Base-by-base conservation (phyloP, 1,140 invertebrate genomes). In the Caenorhabditis brenneri region DNA sequence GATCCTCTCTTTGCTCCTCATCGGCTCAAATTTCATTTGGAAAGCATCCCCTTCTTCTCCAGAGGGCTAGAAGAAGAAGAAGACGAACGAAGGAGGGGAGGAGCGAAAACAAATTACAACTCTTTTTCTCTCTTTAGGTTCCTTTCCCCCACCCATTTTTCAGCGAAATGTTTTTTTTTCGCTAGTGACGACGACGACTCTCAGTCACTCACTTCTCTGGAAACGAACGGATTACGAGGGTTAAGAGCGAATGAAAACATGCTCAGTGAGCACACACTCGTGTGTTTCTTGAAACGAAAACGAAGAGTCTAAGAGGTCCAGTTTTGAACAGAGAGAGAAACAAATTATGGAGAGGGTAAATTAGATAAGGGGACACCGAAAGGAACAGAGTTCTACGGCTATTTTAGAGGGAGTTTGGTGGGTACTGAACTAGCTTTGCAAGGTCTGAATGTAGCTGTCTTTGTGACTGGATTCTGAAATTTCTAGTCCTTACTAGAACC, bases 1-100 rank as follows among this genome's bases (percentile, higher is more conserved):
- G 49, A n/a, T n/a, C n/a, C n/a, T n/a, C n/a, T 16, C 29, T 58
- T 58, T 58, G 12, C 9, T 10, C n/a, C 29, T 65, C 31, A 33
- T 65, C 58, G 58, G 10, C 58, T 65, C 58, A 65, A 65, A 65
- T 65, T 65, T 65, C 58, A 65, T 65, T 65, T 65, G 29, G 15
- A 7, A 65, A 55, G 5, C 12, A 5, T 42, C 39, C 12, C 39
- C n/a, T n/a, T n/a, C n/a, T n/a, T n/a, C n/a, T n/a, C n/a, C n/a
- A n/a, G n/a, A n/a, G n/a, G n/a, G n/a, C n/a, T n/a, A n/a, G n/a
- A n/a, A n/a, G n/a, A n/a, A n/a, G n/a, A n/a, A n/a, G n/a, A n/a
- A n/a, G n/a, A n/a, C n/a, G n/a, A n/a, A n/a, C n/a, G n/a, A n/a
- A 51, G 10, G 42, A 46, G 53, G 24, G 53, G 22, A n/a, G 24